These are phyloP conservation scores for Panthera leo DNA, from an alignment of 2,113 vertebrate species.

Conservation along the genomic window DNA sequence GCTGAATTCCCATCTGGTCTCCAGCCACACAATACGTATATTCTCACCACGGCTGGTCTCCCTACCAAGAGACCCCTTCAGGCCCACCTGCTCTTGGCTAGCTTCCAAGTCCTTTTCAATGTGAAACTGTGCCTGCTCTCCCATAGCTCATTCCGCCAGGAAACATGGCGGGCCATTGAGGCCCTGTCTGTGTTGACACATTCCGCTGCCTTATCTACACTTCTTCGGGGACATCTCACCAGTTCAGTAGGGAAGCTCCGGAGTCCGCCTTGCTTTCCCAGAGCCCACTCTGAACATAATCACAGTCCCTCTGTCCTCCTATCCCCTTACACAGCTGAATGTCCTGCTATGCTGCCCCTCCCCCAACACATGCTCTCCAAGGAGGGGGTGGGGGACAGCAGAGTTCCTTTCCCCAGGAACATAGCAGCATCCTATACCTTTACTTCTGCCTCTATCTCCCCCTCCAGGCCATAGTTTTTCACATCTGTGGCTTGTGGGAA, in stretches of 20 bases:
- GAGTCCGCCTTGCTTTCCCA: neutral
- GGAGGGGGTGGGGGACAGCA: neutral
- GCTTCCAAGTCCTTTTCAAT: neutral
- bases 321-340: neutral
- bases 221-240: neutral
- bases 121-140: neutral
- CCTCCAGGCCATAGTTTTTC: neutral
- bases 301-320: neutral
- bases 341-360: neutral
- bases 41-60: neutral
- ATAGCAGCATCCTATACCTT: neutral
- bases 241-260: neutral
- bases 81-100: neutral
- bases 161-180: neutral
- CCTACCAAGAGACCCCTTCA: neutral
- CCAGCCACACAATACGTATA: neutral
- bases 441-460: neutral
- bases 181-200: no score
- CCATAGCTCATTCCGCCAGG: neutral
- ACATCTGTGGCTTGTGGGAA: neutral
- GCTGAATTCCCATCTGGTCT: neutral
- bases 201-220: neutral
- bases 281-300: neutral
- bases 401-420: neutral
- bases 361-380: neutral